A percentile compares a stretch with the other conserved stretches of the same genome.
phyloP scores from a whole-genome alignment of 2,113 vertebrate genomes.

The Chlorodrepanis virens region DNA sequence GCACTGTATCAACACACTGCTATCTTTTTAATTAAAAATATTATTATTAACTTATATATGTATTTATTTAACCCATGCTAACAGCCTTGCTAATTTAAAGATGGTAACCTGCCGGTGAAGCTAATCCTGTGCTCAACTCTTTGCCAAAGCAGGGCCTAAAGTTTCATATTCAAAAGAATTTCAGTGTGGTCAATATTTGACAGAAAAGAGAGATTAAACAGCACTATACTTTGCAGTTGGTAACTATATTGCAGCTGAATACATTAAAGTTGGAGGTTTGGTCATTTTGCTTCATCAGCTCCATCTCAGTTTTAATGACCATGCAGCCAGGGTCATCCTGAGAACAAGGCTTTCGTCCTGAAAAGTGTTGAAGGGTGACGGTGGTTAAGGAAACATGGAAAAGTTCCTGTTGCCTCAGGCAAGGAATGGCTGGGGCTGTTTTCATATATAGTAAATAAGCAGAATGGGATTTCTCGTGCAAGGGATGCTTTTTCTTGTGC shows the following conservation, averaged over 20 bases:
- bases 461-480: slow-evolving; percentile 31
- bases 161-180: neutral
- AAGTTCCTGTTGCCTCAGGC: slow-evolving; percentile 32
- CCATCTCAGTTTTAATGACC: slow-evolving; percentile 40
- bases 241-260: neutral
- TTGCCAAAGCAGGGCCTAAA: neutral
- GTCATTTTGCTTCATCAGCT: slow-evolving; percentile 3
- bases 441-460: slow-evolving; percentile 34
- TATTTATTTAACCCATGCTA: neutral
- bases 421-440: slow-evolving; percentile 18
- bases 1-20: neutral
- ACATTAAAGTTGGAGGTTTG: neutral
- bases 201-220: neutral
- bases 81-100: neutral
- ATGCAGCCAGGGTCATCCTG: neutral
- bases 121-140: neutral
- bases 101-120: neutral
- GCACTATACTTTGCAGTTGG: neutral
- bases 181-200: neutral
- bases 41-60: neutral
- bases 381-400: slow-evolving; percentile 37
- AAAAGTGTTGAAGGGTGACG: neutral
- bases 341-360: slow-evolving; percentile 29
- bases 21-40: slow-evolving; percentile 28
- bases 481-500: neutral